Percentiles rank a stretch among this genome's conserved stretches.
Evolutionary conservation across 2,113 vertebrate species (phyloP).

Genomic region (Psammodynastes pulverulentus): DNA sequence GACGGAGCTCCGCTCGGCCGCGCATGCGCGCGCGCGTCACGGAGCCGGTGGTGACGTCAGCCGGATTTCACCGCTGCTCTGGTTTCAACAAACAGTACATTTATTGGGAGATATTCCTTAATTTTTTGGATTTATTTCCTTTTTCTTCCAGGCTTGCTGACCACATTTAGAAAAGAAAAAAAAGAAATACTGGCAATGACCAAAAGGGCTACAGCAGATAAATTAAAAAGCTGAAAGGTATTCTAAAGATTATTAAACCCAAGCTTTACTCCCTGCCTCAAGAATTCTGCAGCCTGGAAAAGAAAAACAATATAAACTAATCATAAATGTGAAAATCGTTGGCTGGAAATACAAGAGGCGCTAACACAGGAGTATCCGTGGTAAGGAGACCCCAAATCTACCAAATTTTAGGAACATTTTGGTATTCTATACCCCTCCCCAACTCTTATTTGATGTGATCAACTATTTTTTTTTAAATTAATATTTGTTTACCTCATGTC

Average conservation of each 20-base stretch:
- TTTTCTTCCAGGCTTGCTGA: conserved; percentile 24
- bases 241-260: conserved; percentile 1
- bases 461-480: neutral
- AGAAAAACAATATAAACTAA: conserved; percentile 24
- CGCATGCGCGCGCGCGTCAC: no score
- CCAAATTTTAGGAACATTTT: neutral
- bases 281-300: neutral
- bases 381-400: neutral
- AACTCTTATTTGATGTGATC: neutral
- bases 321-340: conserved; percentile 46
- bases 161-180: neutral
- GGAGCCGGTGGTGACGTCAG: no score
- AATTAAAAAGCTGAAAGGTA: neutral
- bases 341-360: conserved; percentile 14
- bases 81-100: neutral
- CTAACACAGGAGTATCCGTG: neutral
- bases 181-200: neutral
- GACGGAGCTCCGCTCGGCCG: no score
- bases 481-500: neutral
- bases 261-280: neutral
- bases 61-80: no score
- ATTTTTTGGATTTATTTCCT: conserved; percentile 37
- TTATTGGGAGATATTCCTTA: neutral
- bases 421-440: neutral
- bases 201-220: neutral